Percentiles rank a stretch among this genome's conserved stretches.
These are phyloP conservation scores for Eurypyga helias DNA, from an alignment of 2,113 vertebrate genomes.

Conservation along the genomic window DNA sequence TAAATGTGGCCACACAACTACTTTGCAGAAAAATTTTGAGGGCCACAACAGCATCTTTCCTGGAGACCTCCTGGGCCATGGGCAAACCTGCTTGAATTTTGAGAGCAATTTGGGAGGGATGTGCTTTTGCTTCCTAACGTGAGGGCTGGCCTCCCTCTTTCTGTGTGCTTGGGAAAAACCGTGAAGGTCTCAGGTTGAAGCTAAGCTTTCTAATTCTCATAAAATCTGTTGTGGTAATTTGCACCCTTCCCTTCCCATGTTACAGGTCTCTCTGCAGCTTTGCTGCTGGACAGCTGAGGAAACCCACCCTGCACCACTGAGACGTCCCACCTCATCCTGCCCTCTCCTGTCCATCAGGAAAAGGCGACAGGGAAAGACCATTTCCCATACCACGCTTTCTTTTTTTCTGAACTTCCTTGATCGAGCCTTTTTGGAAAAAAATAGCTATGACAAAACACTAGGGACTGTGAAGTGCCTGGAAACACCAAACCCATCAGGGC, in stretches of 20 bases:
- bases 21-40: not conserved
- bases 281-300: not conserved
- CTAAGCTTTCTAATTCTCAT: not conserved
- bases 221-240: not conserved
- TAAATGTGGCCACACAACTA: not conserved
- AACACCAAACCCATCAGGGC: not conserved
- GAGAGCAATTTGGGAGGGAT: not conserved
- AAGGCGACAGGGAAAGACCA: accelerated
- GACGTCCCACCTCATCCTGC: not conserved
- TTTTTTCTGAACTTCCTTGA: not conserved
- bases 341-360: not conserved
- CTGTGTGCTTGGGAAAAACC: not conserved
- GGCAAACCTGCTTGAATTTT: not conserved
- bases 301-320: not conserved
- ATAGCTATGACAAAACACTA: not conserved
- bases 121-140: not conserved
- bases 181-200: not conserved
- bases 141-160: not conserved
- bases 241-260: not conserved
- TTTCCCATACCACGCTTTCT: not conserved
- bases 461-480: not conserved
- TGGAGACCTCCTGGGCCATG: not conserved
- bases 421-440: not conserved
- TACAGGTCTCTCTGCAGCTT: not conserved
- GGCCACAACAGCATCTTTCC: not conserved